These are phyloP conservation scores for Heterodera schachtii DNA, from an alignment of 1,140 invertebrate species.

Conservation along the genomic window DNA sequence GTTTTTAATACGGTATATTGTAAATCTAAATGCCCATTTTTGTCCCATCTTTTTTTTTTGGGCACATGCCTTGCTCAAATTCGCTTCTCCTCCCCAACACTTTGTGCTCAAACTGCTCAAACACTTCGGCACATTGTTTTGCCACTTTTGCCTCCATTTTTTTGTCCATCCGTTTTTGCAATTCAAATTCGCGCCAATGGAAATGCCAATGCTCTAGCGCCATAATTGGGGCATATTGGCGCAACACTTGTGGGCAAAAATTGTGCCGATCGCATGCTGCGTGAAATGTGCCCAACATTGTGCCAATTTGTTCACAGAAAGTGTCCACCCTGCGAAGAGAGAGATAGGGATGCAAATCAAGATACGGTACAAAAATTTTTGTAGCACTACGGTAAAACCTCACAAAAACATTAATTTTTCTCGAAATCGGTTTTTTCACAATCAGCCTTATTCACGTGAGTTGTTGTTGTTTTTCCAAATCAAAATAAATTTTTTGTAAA, in stretches of 20 bases:
- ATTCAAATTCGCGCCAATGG: background rate
- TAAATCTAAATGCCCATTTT: background rate
- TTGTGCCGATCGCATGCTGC: background rate
- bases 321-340: too few relatives aligned
- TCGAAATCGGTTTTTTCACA: too few relatives aligned
- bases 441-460: too few relatives aligned
- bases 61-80: constrained; percentile 1
- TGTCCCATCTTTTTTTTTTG: too few relatives aligned
- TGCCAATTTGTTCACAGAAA: background rate
- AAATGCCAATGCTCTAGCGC: constrained; percentile 7
- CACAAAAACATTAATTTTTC: too few relatives aligned
- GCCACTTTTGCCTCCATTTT: background rate
- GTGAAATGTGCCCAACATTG: background rate
- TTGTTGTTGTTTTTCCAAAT: too few relatives aligned
- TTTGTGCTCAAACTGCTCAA: constrained; percentile 4
- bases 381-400: too few relatives aligned
- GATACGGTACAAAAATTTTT: too few relatives aligned
- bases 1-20: too few relatives aligned
- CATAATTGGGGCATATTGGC: constrained; percentile 2
- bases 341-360: too few relatives aligned
- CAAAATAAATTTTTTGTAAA: too few relatives aligned
- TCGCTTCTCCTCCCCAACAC: background rate
- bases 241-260: background rate
- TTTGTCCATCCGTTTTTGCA: constrained; percentile 6
- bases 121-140: background rate